These are phyloP conservation scores for Enteromius afrohamiltoni DNA, from an alignment of 2,797 vertebrate species.

Conservation along the genomic window DNA sequence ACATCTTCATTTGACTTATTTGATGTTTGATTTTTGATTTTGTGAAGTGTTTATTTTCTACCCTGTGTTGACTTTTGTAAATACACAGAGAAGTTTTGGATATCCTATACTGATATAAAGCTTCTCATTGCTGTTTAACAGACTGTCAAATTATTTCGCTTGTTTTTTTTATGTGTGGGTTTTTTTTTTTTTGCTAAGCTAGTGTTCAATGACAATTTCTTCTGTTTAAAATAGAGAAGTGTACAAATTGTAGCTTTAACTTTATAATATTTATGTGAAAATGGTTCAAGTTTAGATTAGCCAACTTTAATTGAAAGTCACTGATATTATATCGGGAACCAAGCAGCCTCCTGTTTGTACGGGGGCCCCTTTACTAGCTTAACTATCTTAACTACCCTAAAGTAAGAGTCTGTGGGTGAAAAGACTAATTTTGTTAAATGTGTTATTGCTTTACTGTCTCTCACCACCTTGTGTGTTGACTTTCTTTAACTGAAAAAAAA, in stretches of 20 bases:
- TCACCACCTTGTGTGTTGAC: not conserved
- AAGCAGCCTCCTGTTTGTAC: too few species aligned
- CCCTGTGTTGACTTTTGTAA: constrained; percentile 64
- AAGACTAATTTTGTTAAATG: not conserved
- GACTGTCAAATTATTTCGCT: constrained; percentile 35
- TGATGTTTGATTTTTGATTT: constrained; percentile 56
- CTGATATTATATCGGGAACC: not conserved
- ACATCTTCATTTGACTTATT: constrained; percentile 64
- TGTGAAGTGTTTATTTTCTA: constrained; percentile 64
- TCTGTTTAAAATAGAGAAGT: not conserved
- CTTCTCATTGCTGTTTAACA: constrained; percentile 60
- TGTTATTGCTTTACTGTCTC: not conserved
- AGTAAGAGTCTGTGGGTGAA: not conserved
- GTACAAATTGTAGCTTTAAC: not conserved
- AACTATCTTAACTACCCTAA: not conserved
- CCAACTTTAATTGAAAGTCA: not conserved
- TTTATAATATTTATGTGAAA: not conserved
- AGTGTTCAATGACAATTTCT: not conserved
- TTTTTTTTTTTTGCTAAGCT: not conserved
- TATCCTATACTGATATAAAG: constrained; percentile 64
- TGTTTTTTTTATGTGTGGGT: not conserved
- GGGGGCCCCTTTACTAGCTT: too few species aligned
- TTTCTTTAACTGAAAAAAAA: not conserved
- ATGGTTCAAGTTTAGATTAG: not conserved
- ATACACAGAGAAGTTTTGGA: constrained; percentile 64